Conservation (phyloP, 2,797 vertebrate species). For the Catharus ustulatus region DNA sequence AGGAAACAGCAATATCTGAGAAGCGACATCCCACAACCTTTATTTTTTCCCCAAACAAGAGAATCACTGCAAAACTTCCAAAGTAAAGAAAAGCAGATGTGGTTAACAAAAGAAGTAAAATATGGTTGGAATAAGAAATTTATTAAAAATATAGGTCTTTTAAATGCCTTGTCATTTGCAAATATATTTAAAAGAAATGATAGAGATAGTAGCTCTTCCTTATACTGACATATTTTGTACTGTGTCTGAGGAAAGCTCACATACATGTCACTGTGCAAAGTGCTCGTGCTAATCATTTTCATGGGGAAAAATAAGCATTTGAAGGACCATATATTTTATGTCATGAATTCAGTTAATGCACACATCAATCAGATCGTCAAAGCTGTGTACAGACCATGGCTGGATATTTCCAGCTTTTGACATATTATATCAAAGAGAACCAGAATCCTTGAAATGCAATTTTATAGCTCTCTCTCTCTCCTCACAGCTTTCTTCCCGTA, state of each 20-base stretch:
- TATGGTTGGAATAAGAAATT: not conserved
- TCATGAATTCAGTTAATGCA: constrained; percentile 14
- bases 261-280: not conserved
- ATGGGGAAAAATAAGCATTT: constrained; percentile 30
- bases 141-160: not conserved
- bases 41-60: not conserved
- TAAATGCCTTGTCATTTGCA: not conserved
- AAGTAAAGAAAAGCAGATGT: not conserved
- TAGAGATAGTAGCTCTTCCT: not conserved
- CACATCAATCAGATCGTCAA: constrained; percentile 48
- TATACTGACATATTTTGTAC: not conserved
- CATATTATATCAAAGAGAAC: constrained; percentile 38
- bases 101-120: not conserved
- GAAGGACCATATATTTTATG: constrained; percentile 17
- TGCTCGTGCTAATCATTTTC: constrained; percentile 18
- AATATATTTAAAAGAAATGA: not conserved
- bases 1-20: not conserved
- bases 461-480: not conserved
- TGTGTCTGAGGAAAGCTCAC: not conserved
- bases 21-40: not conserved
- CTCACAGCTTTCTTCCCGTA: not conserved
- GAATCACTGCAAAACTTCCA: not conserved
- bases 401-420: constrained; percentile 4
- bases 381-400: constrained; percentile 50
- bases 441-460: not conserved